Conservation (phyloP, 2,888 invertebrate species). For the Meliscaeva auricollis region DNA sequence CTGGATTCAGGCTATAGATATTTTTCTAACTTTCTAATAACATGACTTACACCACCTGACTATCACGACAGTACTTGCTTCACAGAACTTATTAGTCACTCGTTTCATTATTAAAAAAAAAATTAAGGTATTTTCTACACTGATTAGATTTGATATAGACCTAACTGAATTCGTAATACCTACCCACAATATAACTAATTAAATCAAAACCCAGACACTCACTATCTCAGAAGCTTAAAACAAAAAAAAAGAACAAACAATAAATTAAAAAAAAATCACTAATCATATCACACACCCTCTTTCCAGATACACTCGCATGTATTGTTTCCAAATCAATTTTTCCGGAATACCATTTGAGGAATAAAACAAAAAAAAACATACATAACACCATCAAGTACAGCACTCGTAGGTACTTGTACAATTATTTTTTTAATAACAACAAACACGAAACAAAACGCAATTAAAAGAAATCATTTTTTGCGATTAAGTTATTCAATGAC, state of each 20-base stretch:
- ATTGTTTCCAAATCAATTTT: constrained; percentile 49
- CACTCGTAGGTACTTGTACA: background rate
- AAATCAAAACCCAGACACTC: background rate
- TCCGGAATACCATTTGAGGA: constrained; percentile 59
- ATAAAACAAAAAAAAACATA: background rate
- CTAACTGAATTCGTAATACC: background rate
- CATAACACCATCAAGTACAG: background rate
- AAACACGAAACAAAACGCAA: constrained; percentile 56
- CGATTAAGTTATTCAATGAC: constrained; percentile 53
- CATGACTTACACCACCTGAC: no score
- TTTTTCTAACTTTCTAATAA: no score
- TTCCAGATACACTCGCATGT: background rate
- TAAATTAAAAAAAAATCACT: constrained; percentile 8
- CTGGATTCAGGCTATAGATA: no score
- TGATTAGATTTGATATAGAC: background rate
- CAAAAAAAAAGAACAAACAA: background rate
- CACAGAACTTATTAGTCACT: background rate
- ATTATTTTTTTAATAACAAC: constrained; percentile 33
- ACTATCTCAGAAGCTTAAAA: constrained; percentile 1
- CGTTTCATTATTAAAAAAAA: background rate
- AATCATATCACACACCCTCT: constrained; percentile 44
- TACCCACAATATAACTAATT: background rate
- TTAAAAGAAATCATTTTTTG: constrained; percentile 29
- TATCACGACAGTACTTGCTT: no score
- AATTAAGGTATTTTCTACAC: background rate